These are phyloP conservation scores for Carassius auratus DNA, from an alignment of 2,113 vertebrate species.

Conservation along the genomic window DNA sequence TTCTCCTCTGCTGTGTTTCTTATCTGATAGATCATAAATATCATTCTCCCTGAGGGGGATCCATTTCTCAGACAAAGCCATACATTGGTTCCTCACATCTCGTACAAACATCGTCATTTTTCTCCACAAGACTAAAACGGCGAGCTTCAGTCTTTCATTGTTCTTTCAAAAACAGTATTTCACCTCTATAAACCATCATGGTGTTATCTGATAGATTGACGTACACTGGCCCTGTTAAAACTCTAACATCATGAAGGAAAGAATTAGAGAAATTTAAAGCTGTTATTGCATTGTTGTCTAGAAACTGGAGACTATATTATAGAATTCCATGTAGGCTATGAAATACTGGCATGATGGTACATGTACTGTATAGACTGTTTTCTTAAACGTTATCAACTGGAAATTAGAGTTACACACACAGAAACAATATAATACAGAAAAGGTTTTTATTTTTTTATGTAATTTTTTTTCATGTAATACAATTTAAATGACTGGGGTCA, in stretches of 20 bases:
- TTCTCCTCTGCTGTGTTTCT: constrained; percentile 33
- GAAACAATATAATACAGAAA: not conserved
- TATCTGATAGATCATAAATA: constrained; percentile 61
- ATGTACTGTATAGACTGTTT: not conserved
- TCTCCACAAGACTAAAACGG: constrained; percentile 18
- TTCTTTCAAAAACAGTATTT: constrained; percentile 37
- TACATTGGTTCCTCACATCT: constrained; percentile 23
- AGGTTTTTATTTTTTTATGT: no score
- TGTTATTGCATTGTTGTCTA: not conserved
- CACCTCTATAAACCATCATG: not conserved
- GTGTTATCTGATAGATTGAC: constrained; percentile 8
- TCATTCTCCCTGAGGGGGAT: constrained; percentile 45
- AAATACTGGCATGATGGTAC: not conserved
- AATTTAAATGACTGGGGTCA: no score
- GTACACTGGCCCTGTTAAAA: not conserved
- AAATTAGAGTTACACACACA: not conserved
- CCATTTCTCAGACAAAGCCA: constrained; percentile 49
- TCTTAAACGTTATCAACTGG: not conserved
- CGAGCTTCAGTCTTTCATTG: constrained; percentile 24
- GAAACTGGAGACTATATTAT: not conserved
- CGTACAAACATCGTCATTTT: constrained; percentile 12
- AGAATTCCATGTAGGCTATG: not conserved
- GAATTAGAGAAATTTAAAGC: not conserved
- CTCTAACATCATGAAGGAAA: not conserved
- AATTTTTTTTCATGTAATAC: no score